phyloP scores from a whole-genome alignment of 1,140 invertebrate genomes.

The Parapsyche elsis region DNA sequence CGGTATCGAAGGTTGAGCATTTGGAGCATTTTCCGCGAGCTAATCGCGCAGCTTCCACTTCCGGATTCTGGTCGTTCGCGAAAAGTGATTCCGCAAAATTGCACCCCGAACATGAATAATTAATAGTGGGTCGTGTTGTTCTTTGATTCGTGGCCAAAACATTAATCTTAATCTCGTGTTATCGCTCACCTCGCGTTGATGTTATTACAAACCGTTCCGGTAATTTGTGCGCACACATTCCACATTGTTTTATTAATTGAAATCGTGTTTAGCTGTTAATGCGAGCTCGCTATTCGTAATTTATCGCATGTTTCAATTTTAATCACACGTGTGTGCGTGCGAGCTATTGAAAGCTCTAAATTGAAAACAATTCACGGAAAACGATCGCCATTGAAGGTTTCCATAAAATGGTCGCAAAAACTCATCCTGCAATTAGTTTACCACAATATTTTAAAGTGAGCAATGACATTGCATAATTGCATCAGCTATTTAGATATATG shows the following conservation, averaged over 20 bases:
- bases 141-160: constrained; percentile 22
- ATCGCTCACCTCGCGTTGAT: constrained; percentile 4
- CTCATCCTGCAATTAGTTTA: no score
- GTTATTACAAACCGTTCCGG: constrained; percentile 12
- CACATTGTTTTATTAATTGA: constrained; percentile 1
- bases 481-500: no score
- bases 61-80: not conserved
- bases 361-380: not conserved
- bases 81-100: not conserved
- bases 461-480: no score
- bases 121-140: constrained; percentile 22
- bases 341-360: not conserved
- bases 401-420: no score
- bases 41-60: not conserved
- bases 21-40: not conserved
- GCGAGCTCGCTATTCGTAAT: not conserved
- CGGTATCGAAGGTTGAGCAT: not conserved
- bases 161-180: constrained; percentile 26
- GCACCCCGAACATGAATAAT: constrained; percentile 5
- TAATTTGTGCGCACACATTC: not conserved
- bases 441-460: no score
- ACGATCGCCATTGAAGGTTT: not conserved
- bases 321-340: not conserved
- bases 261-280: constrained; percentile 1
- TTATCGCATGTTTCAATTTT: constrained; percentile 4